Evolutionary conservation across 2,888 invertebrate species (phyloP).

Genomic region (Molanna angustata): DNA sequence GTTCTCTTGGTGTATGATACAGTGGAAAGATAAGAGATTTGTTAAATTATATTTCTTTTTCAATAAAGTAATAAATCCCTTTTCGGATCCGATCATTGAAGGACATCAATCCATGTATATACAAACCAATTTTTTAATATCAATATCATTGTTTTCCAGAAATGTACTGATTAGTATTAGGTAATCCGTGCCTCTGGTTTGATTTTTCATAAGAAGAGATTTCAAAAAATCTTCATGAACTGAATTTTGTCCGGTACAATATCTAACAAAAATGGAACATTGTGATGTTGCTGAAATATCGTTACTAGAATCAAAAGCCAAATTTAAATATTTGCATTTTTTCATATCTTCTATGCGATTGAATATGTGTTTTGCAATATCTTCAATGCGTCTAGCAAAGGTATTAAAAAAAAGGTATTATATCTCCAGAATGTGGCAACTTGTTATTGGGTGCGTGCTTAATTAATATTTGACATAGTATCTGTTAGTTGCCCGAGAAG

Average conservation of each 20-base stretch:
- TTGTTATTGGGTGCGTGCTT: no score
- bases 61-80: conserved; percentile 15
- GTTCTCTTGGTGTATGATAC: conserved; percentile 8
- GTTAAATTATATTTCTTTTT: conserved; percentile 19
- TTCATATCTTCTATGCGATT: conserved; percentile 14
- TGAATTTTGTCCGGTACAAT: conserved; percentile 12
- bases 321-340: conserved; percentile 13
- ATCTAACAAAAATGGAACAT: conserved; percentile 10
- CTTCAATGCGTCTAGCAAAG: conserved; percentile 14
- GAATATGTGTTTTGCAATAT: conserved; percentile 16
- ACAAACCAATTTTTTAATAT: conserved; percentile 19
- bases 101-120: conserved; percentile 12
- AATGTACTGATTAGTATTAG: conserved; percentile 12
- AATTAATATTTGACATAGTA: no score
- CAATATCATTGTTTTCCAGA: conserved; percentile 16
- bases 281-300: conserved; percentile 20
- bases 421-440: no score
- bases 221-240: conserved; percentile 16
- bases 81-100: conserved; percentile 17
- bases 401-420: no score
- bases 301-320: conserved; percentile 16
- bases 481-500: no score
- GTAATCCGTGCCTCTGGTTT: conserved; percentile 17
- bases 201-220: conserved; percentile 10
- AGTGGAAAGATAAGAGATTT: conserved; percentile 20